phyloP scores from a whole-genome alignment of 2,113 vertebrate species.

The Solenodon paradoxus region DNA sequence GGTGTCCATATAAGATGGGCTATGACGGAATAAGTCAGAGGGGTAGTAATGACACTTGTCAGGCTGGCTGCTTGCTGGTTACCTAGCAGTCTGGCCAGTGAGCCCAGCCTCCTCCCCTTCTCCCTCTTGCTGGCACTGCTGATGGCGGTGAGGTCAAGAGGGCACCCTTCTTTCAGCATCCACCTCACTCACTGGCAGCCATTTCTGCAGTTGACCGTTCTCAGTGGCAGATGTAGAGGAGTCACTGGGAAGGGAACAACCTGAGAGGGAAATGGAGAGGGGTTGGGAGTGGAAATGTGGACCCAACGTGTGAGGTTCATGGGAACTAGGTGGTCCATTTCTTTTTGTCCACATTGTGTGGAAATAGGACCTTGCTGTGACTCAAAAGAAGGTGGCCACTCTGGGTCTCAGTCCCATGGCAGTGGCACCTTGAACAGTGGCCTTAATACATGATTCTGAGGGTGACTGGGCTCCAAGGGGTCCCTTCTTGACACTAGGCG shows the following conservation, averaged over 20 bases:
- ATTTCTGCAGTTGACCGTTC: neutral
- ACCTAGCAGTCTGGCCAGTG: neutral
- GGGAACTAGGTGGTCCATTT: neutral
- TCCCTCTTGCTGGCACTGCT: neutral
- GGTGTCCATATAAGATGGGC: neutral
- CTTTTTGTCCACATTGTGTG: neutral
- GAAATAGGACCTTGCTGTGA: neutral
- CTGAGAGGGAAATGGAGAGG: neutral
- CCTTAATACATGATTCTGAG: neutral
- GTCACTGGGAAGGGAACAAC: neutral
- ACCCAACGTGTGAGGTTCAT: neutral
- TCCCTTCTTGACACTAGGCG: neutral
- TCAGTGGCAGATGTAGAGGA: neutral
- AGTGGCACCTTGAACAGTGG: no score
- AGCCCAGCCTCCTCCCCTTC: neutral
- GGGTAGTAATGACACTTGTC: neutral
- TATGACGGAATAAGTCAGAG: neutral
- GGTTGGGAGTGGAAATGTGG: neutral
- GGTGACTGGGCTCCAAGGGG: neutral
- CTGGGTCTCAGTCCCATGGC: neutral
- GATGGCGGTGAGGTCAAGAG: constrained; percentile 29
- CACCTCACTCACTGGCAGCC: neutral
- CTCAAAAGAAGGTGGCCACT: neutral
- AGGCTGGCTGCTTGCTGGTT: neutral
- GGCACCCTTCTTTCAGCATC: neutral